Conservation (phyloP, 1,140 invertebrate genomes). For the Dendroctonus valens region DNA sequence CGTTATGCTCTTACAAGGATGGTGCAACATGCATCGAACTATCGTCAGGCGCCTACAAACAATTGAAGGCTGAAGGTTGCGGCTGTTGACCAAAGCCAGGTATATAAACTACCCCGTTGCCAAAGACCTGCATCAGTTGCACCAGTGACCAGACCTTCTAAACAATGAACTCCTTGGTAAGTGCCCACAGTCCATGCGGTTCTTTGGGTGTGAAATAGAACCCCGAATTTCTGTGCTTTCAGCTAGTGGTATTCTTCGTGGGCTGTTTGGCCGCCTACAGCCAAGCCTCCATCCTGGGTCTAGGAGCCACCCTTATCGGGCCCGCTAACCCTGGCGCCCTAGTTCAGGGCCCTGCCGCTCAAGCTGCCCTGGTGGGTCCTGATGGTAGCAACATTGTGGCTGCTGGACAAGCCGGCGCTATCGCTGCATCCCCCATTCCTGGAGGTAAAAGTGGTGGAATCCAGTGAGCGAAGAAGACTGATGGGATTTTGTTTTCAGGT, state of each 20-base stretch:
- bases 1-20: neutral
- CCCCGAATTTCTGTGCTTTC: neutral
- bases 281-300: slow-evolving; percentile 39
- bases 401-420: slow-evolving; percentile 39
- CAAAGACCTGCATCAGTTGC: no score
- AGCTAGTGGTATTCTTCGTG: slow-evolving; percentile 42
- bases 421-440: slow-evolving; percentile 38
- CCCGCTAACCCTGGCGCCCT: slow-evolving; percentile 43
- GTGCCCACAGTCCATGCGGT: neutral
- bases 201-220: neutral
- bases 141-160: neutral
- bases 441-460: slow-evolving; percentile 30
- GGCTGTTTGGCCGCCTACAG: slow-evolving; percentile 37
- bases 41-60: slow-evolving; percentile 14
- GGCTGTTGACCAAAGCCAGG: neutral
- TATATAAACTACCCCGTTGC: neutral
- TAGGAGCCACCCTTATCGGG: slow-evolving; percentile 40
- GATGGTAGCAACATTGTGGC: slow-evolving; percentile 42
- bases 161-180: slow-evolving; percentile 44
- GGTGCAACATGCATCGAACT: slow-evolving; percentile 14
- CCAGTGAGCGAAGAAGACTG: neutral
- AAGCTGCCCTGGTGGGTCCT: slow-evolving; percentile 37
- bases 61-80: slow-evolving; percentile 20
- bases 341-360: slow-evolving; percentile 38
- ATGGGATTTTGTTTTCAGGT: slow-evolving; percentile 29